phyloP scores from a whole-genome alignment of 2,888 invertebrate genomes.

The Erynnis tages region DNA sequence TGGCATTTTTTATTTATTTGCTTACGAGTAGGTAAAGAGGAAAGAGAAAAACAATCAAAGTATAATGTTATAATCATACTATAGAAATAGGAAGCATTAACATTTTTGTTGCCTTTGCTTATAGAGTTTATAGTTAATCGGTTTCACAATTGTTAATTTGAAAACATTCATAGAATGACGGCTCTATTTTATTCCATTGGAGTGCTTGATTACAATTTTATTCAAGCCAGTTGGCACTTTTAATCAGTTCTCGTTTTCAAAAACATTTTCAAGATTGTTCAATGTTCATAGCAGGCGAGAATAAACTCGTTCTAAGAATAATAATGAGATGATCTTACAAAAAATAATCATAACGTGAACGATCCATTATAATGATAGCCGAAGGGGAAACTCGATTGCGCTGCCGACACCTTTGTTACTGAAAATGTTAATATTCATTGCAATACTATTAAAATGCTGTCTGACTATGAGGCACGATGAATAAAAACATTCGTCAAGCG shows the following conservation, averaged over 20 bases:
- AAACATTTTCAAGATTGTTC: neutral
- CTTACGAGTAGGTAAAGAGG: too few species aligned
- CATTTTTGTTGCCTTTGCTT: too few species aligned
- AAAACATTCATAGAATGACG: too few species aligned
- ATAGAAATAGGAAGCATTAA: too few species aligned
- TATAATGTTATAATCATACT: too few species aligned
- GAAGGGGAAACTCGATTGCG: constrained; percentile 39
- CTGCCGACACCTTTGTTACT: constrained; percentile 27
- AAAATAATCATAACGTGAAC: constrained; percentile 46
- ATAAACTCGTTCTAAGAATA: constrained; percentile 43
- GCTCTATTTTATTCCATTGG: too few species aligned
- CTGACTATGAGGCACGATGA: neutral
- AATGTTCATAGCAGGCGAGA: neutral
- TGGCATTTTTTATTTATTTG: too few species aligned
- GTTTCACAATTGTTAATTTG: too few species aligned
- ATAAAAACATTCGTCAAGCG: too few species aligned
- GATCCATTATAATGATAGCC: constrained; percentile 42
- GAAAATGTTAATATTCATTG: constrained; percentile 42
- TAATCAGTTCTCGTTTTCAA: neutral
- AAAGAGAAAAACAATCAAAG: too few species aligned
- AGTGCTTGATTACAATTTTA: constrained; percentile 10
- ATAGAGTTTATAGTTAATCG: too few species aligned
- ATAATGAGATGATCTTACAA: constrained; percentile 48
- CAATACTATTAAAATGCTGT: constrained; percentile 18
- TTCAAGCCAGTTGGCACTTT: too few species aligned